Percentiles rank a stretch among this genome's conserved stretches.
Evolutionary conservation across 2,888 invertebrate species (phyloP).

Genomic region (Dastarcus helophoroides): DNA sequence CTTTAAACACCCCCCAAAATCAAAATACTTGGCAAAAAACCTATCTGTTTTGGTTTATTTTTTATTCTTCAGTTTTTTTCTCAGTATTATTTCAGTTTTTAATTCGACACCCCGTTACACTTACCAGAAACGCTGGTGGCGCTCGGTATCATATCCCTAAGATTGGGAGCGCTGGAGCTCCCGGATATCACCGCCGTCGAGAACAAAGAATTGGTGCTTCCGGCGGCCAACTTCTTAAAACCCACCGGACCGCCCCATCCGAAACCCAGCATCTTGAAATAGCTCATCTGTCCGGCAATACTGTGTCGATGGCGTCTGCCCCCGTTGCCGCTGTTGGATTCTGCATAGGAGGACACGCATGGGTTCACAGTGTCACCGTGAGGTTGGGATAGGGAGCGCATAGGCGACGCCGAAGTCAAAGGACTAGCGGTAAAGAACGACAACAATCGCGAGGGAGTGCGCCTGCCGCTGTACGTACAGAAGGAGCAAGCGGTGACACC

Average conservation of each 20-base stretch:
- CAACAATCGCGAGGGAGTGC: conserved; percentile 27
- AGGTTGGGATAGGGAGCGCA: conserved; percentile 30
- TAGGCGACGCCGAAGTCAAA: conserved; percentile 14
- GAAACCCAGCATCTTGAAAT: conserved; percentile 82
- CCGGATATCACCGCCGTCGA: conserved; percentile 95
- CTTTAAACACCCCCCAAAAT: no score
- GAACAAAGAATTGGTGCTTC: conserved; percentile 76
- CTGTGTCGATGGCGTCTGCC: conserved; percentile 76
- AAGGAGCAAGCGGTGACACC: no score
- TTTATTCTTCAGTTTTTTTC: no score
- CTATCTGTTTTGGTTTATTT: no score
- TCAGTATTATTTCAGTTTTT: no score
- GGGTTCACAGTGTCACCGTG: conserved; percentile 24
- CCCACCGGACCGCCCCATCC: conserved; percentile 47
- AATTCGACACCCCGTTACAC: conserved; percentile 23
- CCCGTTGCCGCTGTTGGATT: conserved; percentile 29
- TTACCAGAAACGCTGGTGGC: conserved; percentile 65
- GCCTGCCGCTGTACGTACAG: no score
- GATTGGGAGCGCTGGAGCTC: conserved; percentile 83
- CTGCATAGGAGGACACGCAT: conserved; percentile 34
- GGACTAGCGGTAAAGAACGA: conserved; percentile 29
- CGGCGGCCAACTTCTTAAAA: conserved; percentile 50
- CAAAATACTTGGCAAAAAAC: no score
- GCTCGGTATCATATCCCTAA: conserved; percentile 75
- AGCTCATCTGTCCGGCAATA: conserved; percentile 91